Conservation (phyloP, 1,140 invertebrate species). For the Vollenhovia emeryi region DNA sequence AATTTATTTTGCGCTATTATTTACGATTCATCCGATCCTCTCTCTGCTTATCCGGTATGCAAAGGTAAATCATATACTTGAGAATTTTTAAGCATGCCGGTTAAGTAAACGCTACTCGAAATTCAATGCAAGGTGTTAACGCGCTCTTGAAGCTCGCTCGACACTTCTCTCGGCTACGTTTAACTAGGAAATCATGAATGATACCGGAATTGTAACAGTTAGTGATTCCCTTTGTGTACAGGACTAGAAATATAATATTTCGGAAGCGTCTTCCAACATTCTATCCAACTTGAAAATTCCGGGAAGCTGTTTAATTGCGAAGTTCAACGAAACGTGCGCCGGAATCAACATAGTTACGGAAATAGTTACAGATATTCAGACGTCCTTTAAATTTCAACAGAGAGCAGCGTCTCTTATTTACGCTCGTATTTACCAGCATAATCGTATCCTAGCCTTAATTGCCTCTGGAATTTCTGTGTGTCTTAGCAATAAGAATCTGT, state of each 20-base stretch:
- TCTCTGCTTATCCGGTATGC: not conserved
- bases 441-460: conserved; percentile 42
- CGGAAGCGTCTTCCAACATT: not conserved
- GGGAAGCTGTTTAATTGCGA: conserved; percentile 38
- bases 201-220: not conserved
- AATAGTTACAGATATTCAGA: conserved; percentile 34
- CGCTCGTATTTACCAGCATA: conserved; percentile 50
- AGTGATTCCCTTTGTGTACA: conserved; percentile 31
- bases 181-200: conserved; percentile 35
- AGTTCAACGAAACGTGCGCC: conserved; percentile 41
- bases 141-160: not conserved
- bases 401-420: conserved; percentile 48
- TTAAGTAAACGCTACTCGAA: not conserved
- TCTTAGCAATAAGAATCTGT: conserved; percentile 49
- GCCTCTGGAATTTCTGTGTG: conserved; percentile 46
- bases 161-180: not conserved
- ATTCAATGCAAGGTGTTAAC: not conserved
- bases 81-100: not conserved
- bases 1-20: not conserved
- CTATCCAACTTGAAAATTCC: conserved; percentile 42
- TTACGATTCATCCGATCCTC: not conserved
- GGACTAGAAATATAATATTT: conserved; percentile 46
- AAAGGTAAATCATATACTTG: not conserved
- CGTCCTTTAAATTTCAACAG: conserved; percentile 43
- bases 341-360: conserved; percentile 43